These are phyloP conservation scores for Pristionchus maxplancki DNA, from an alignment of 2,888 invertebrate genomes.

Conservation along the genomic window DNA sequence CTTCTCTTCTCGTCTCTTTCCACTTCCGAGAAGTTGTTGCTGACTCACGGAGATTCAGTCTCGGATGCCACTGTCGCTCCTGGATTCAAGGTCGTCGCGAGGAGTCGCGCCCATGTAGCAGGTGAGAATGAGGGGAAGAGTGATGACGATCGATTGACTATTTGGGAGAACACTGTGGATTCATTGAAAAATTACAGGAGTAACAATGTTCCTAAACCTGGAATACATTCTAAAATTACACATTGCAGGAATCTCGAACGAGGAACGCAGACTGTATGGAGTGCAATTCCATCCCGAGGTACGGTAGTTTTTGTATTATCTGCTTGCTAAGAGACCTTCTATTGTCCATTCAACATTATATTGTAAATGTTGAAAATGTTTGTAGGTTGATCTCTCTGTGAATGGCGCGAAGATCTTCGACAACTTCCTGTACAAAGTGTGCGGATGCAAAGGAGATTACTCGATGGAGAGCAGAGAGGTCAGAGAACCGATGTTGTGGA, in stretches of 20 bases:
- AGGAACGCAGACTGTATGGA: slow-evolving; percentile 91
- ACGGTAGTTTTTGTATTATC: background rate
- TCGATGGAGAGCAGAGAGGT: slow-evolving; percentile 60
- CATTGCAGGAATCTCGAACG: slow-evolving; percentile 88
- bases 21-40: slow-evolving; percentile 81
- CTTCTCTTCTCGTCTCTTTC: slow-evolving; percentile 86
- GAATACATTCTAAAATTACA: background rate
- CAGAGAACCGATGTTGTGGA: background rate
- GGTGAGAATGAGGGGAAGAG: slow-evolving; percentile 70
- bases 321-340: too few relatives aligned
- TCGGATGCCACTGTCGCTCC: slow-evolving; percentile 88
- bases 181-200: too few relatives aligned
- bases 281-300: slow-evolving; percentile 99
- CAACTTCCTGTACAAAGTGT: slow-evolving; percentile 94
- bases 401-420: slow-evolving; percentile 85
- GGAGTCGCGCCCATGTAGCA: slow-evolving; percentile 78
- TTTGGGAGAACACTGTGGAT: too few relatives aligned
- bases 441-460: slow-evolving; percentile 82
- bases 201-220: background rate
- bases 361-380: too few relatives aligned
- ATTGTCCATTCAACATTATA: too few relatives aligned
- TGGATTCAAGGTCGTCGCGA: slow-evolving; percentile 89
- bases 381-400: slow-evolving; percentile 39
- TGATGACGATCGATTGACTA: too few relatives aligned
- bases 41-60: slow-evolving; percentile 98